Percentiles rank a stretch among this genome's conserved stretches.
Conservation (phyloP, 64 coral and sea anemone genomes). For the Platygyra sinensis region DNA sequence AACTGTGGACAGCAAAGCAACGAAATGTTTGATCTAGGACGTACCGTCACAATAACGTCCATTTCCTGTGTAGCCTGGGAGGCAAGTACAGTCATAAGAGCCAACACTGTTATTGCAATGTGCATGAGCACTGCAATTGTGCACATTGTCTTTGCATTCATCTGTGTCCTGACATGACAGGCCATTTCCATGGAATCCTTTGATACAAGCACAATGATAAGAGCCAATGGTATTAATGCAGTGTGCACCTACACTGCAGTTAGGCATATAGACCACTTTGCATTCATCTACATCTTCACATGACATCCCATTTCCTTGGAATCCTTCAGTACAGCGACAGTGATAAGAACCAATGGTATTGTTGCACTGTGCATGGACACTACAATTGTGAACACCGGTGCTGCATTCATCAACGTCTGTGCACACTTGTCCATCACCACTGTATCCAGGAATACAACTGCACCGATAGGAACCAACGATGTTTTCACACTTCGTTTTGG, state of each 20-base stretch:
- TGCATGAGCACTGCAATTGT: conserved; percentile 23
- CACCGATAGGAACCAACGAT: background rate
- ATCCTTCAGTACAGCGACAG: conserved; percentile 5
- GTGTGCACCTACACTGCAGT: background rate
- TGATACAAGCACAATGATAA: background rate
- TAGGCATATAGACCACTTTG: background rate
- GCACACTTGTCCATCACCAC: background rate
- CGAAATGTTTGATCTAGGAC: background rate
- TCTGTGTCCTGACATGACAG: conserved; percentile 16
- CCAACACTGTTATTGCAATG: background rate
- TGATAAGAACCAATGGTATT: background rate
- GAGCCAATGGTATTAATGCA: conserved; percentile 4
- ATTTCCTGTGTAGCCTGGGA: background rate
- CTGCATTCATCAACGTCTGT: background rate
- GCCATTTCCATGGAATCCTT: conserved; percentile 13
- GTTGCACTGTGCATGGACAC: background rate
- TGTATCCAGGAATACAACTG: background rate
- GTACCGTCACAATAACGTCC: background rate
- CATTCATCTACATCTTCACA: conserved; percentile 8
- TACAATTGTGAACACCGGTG: background rate
- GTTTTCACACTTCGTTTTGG: background rate
- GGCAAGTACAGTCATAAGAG: background rate
- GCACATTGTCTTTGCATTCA: background rate
- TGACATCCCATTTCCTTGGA: background rate
- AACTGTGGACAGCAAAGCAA: background rate